Percentiles rank a stretch among this genome's conserved stretches.
These are phyloP conservation scores for Clusia tigrina DNA, from an alignment of 2,888 invertebrate genomes.

Conservation along the genomic window DNA sequence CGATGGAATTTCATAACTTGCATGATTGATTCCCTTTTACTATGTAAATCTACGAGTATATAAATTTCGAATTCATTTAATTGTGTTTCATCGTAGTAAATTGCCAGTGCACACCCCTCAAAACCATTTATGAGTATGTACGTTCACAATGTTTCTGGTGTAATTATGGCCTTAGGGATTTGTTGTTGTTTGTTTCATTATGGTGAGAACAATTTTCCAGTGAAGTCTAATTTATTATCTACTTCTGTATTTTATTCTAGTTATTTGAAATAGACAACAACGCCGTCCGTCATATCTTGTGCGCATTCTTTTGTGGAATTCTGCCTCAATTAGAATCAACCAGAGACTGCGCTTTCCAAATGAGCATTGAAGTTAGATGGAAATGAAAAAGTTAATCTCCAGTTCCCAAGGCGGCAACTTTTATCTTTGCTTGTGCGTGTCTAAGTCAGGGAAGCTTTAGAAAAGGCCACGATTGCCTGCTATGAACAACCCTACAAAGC, in stretches of 20 bases:
- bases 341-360: background rate
- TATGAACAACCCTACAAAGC: too few species aligned
- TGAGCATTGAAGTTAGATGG: background rate
- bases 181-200: background rate
- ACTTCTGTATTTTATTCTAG: background rate
- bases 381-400: background rate
- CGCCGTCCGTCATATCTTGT: background rate
- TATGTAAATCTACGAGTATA: too few species aligned
- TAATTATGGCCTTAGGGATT: background rate
- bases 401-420: background rate
- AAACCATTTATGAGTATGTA: too few species aligned
- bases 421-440: background rate
- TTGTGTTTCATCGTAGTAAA: too few species aligned
- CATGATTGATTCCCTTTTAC: too few species aligned
- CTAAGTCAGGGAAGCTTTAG: too few species aligned
- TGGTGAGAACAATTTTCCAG: background rate
- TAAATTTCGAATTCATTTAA: too few species aligned
- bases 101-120: too few species aligned
- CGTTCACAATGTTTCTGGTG: too few species aligned
- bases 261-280: background rate
- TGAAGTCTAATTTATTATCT: background rate
- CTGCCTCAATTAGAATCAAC: background rate
- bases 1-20: too few species aligned
- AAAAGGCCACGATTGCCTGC: too few species aligned
- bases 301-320: slow-evolving; percentile 5